phyloP scores from a whole-genome alignment of 2,888 invertebrate genomes.

The Auanema sp. region DNA sequence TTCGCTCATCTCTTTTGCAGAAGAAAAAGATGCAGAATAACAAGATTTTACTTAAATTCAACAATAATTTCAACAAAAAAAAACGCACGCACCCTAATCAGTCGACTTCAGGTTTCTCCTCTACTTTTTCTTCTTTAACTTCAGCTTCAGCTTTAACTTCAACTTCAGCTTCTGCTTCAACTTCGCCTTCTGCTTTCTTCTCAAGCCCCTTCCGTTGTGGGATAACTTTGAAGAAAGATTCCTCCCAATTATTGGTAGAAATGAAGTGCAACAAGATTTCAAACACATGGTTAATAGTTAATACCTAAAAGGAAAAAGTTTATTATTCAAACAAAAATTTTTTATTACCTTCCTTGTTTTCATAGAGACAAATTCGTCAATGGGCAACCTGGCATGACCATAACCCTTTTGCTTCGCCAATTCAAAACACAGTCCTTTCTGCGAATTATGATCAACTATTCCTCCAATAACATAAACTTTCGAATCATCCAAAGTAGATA shows the following conservation, averaged over 20 bases:
- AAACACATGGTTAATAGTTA: slow-evolving; percentile 88
- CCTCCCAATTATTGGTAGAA: slow-evolving; percentile 66
- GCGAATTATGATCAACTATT: slow-evolving; percentile 92
- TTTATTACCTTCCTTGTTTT: slow-evolving; percentile 71
- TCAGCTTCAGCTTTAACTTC: slow-evolving; percentile 20
- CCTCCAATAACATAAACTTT: slow-evolving; percentile 93
- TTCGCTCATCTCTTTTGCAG: no score
- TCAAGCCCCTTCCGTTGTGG: slow-evolving; percentile 53
- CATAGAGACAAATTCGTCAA: slow-evolving; percentile 85
- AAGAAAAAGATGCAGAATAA: no score
- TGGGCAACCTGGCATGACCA: slow-evolving; percentile 74
- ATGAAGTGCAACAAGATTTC: slow-evolving; percentile 67
- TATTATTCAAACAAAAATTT: background rate
- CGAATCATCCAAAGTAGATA: slow-evolving; percentile 72
- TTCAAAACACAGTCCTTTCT: slow-evolving; percentile 78
- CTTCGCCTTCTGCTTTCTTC: slow-evolving; percentile 16
- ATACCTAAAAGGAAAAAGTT: slow-evolving; percentile 69
- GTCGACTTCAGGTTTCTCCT: no score
- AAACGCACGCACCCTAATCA: no score
- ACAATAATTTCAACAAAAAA: no score
- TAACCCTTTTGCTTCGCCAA: slow-evolving; percentile 75
- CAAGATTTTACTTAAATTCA: no score
- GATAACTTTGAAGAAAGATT: slow-evolving; percentile 40
- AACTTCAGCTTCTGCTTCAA: slow-evolving; percentile 15
- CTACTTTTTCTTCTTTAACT: slow-evolving; percentile 14